Evolutionary conservation across 2,113 vertebrate species (phyloP), one percentile per base, ranked within the genome.

Genomic region (Ramphastos sulfuratus): DNA sequence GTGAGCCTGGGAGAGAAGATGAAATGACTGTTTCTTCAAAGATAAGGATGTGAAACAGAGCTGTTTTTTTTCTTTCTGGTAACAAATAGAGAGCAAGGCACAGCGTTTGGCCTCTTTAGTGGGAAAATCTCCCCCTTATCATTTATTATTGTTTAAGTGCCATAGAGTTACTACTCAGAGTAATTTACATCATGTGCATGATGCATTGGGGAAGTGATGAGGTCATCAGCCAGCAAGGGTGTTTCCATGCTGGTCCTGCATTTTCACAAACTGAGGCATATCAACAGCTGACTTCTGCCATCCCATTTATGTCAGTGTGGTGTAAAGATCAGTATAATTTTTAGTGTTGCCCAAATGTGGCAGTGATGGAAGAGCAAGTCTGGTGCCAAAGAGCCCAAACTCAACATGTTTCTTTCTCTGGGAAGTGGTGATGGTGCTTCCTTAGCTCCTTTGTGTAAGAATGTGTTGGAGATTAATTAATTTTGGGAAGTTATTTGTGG

Each of bases 401-500:
- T 12, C 60, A 71, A 35, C 11, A 15, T 25, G 8, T 18, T 65
- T 33, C 56, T 60, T 75, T 33, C 31, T 65, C 35, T 69, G 23
- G 75, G 61, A 71, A 77, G 48, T 44, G 48, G 48, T 28, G 58
- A 31, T 15, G 79, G 42, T 21, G 33, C 56, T 89, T 89, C 55
- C 63, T 91, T 75, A 13, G 9, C 52, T 74, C 12, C 37, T n/a
- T 28, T 78, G 35, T 25, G 11, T 50, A 64, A 61, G 37, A 61
- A 71, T 35, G 14, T 46, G 31, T 71, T 46, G 27, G 76, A 83
- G 79, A 78, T 71, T 35, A 78, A 80, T 93, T 86, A 2, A 35
- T 87, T 85, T 52, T 90, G 84, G 72, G 91, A 85, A 85, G 83
- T 7, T n/a, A 24, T 58, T 87, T 76, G 44, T 79, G 90, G 58